Evolutionary conservation across 2,113 vertebrate genomes (phyloP).

Genomic region (Corapipo altera): DNA sequence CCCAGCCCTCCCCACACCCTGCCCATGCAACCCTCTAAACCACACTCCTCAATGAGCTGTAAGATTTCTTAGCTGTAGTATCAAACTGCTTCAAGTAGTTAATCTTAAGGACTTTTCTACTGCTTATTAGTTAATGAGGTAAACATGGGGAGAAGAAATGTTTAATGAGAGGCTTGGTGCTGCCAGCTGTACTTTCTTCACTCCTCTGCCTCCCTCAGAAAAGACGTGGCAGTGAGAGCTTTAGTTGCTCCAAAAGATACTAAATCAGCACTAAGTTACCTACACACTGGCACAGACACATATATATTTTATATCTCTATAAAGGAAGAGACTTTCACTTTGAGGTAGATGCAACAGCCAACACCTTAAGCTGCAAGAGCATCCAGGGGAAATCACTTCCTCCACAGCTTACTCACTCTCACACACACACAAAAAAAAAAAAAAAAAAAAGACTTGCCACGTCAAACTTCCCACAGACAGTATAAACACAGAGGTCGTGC

Average conservation of each 20-base stretch:
- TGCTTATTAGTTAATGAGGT: background rate
- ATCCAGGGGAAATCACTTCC: background rate
- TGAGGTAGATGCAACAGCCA: background rate
- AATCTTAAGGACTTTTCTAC: background rate
- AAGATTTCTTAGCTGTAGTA: background rate
- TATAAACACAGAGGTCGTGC: background rate
- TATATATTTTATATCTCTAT: background rate
- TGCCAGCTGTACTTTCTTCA: background rate
- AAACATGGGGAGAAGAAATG: background rate
- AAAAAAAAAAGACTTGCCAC: slow-evolving; percentile 65
- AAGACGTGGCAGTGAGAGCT: slow-evolving; percentile 69
- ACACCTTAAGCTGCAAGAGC: background rate
- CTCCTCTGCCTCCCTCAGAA: background rate
- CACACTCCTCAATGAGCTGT: fast-evolving
- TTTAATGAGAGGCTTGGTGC: background rate
- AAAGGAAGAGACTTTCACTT: background rate
- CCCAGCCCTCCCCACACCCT: background rate
- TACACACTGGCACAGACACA: background rate
- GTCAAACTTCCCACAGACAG: slow-evolving; percentile 70
- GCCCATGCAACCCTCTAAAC: fast-evolving
- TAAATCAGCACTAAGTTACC: background rate
- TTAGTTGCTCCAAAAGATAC: background rate
- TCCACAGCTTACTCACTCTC: background rate
- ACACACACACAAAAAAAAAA: background rate
- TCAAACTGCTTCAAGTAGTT: background rate